Evolutionary conservation across 1,140 invertebrate genomes (phyloP), one percentile per base, ranked within the genome.

Genomic region (Neoseiulus cucumeris): DNA sequence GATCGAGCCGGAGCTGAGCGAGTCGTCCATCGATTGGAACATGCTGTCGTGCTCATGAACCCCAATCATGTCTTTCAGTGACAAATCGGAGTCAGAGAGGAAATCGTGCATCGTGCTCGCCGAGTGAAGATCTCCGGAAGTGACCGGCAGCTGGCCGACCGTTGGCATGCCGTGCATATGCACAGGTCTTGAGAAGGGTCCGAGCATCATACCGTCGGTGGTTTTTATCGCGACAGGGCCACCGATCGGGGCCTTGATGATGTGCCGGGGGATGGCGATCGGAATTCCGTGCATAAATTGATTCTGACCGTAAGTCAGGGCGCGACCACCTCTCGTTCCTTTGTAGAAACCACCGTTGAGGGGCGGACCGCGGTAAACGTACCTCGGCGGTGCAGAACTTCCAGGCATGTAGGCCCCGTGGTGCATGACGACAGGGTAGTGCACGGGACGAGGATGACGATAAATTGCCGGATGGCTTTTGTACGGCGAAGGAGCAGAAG

Each of bases 131-230:
- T 59, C 51, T 25, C 33, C 51, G 25, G 33, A 14, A 9, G 33
- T 25, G 22, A 59, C 51, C 14, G 51, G 51, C 22, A 33, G 6
- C 25, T 59, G 25, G 22, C 51, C 22, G 17, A 59, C 33, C 1
- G 51, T 59, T 25, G 51, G 51, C 51, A 59, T 29, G 51, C 51
- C 51, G 33, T 59, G 51, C 22, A 29, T 12, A 33, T 59, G 51
- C 4, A 59, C 51, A 5, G 51, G 51, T 25, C 33, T n/a, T 17
- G 25, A 33, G 51, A 59, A 59, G 17, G 51, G 51, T 59, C 51
- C 51, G 4, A 59, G 22, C 51, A 59, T 59, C 14, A 59, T 25
- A 9, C 51, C 51, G 51, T 18, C 25, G 17, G 22, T 4, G 14
- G 51, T 59, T 25, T 59, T 59, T 25, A 59, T 14, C 14, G 51